Evolutionary conservation across 2,113 vertebrate genomes (phyloP).

Genomic region (Nesospiza acunhae): DNA sequence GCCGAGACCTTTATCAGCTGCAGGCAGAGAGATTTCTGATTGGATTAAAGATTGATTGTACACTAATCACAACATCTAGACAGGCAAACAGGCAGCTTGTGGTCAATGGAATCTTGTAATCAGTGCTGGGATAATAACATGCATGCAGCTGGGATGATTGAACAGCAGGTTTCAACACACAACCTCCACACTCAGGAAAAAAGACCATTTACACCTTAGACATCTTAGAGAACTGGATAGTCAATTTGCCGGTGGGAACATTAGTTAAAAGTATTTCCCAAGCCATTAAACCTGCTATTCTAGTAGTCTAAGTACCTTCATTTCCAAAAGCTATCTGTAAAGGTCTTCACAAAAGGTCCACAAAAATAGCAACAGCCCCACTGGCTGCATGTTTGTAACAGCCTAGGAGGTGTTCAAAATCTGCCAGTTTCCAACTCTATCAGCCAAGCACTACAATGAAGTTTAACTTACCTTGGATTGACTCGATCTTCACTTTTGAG

Average conservation of each 20-base stretch:
- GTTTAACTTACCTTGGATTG: background rate
- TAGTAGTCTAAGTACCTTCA: background rate
- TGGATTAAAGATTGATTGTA: conserved; percentile 86
- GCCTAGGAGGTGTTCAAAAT: background rate
- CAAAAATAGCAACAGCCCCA: background rate
- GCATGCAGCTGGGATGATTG: conserved; percentile 62
- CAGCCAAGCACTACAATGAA: background rate
- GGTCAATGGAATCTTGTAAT: conserved; percentile 85
- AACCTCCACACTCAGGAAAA: background rate
- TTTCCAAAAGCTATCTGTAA: conserved; percentile 2
- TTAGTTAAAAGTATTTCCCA: conserved; percentile 34
- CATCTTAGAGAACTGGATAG: conserved; percentile 28
- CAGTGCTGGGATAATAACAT: conserved; percentile 77
- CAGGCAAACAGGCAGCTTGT: conserved; percentile 74
- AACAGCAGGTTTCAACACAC: conserved; percentile 60
- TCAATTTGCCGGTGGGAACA: background rate
- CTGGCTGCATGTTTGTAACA: background rate
- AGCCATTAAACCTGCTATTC: background rate
- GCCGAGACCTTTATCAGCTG: conserved; percentile 80
- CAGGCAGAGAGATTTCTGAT: conserved; percentile 79
- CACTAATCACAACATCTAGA: conserved; percentile 76
- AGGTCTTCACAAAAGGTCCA: background rate
- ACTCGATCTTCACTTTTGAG: background rate
- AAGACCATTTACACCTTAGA: conserved; percentile 4
- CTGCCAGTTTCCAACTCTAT: background rate